These are phyloP conservation scores for Theretra japonica DNA, from an alignment of 2,888 invertebrate genomes.

Conservation along the genomic window DNA sequence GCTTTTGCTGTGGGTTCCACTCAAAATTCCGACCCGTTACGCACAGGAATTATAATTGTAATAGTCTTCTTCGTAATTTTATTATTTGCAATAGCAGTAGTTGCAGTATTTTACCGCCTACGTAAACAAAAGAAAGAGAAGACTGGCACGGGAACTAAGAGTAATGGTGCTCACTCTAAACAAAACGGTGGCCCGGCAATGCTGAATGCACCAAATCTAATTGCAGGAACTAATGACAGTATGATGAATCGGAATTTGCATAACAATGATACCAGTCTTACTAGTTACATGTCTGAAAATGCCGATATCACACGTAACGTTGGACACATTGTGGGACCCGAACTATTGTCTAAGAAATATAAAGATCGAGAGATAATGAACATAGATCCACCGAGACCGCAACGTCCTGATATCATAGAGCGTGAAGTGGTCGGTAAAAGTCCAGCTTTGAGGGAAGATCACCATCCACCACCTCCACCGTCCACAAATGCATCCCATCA, in stretches of 20 bases:
- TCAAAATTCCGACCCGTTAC: slow-evolving; percentile 93
- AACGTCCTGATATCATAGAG: slow-evolving; percentile 97
- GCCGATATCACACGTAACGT: slow-evolving; percentile 91
- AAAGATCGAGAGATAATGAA: slow-evolving; percentile 93
- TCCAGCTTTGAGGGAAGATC: slow-evolving; percentile 91
- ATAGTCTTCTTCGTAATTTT: slow-evolving; percentile 97
- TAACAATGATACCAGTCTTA: slow-evolving; percentile 88
- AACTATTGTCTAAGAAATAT: slow-evolving; percentile 94
- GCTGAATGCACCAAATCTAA: slow-evolving; percentile 88
- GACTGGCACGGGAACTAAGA: slow-evolving; percentile 86
- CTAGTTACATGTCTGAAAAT: slow-evolving; percentile 89
- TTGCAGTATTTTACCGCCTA: slow-evolving; percentile 96
- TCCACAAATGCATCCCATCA: slow-evolving; percentile 89
- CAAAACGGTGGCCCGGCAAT: slow-evolving; percentile 90
- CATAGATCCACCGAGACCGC: slow-evolving; percentile 89
- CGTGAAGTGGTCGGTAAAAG: slow-evolving; percentile 94
- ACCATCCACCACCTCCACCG: slow-evolving; percentile 91
- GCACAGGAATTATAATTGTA: slow-evolving; percentile 96
- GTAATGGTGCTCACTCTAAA: slow-evolving; percentile 90
- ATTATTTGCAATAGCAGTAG: slow-evolving; percentile 94
- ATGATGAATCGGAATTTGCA: slow-evolving; percentile 88
- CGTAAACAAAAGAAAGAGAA: slow-evolving; percentile 95
- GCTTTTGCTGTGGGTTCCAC: slow-evolving; percentile 90
- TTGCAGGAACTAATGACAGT: slow-evolving; percentile 88
- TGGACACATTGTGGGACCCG: slow-evolving; percentile 92